Evolutionary conservation across 2,113 vertebrate genomes (phyloP).

Genomic region (Oryctolagus cuniculus): DNA sequence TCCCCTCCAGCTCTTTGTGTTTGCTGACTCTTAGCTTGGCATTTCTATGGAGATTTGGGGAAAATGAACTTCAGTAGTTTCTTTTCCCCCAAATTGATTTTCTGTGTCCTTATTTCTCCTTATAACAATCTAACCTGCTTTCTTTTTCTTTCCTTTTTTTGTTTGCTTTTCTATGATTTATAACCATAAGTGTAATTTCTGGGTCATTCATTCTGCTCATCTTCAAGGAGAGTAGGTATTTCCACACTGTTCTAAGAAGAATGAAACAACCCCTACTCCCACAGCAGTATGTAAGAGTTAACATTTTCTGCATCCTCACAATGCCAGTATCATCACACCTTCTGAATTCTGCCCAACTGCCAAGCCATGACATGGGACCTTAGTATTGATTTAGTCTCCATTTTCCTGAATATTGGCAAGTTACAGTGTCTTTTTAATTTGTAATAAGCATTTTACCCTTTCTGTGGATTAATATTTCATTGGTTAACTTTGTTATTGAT

Average conservation of each 20-base stretch:
- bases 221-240: not conserved
- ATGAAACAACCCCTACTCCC: not conserved
- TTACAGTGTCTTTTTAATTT: not conserved
- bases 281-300: accelerated
- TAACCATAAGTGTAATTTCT: not conserved
- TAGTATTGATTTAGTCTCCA: not conserved
- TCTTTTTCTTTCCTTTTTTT: not conserved
- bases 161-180: not conserved
- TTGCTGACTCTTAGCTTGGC: not conserved
- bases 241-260: not conserved
- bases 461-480: not conserved
- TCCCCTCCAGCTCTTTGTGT: not conserved
- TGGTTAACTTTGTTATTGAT: not conserved
- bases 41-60: not conserved
- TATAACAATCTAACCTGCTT: no score
- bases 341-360: not conserved
- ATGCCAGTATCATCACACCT: not conserved
- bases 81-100: not conserved
- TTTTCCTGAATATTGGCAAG: not conserved
- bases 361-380: not conserved
- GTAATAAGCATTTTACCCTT: not conserved
- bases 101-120: not conserved
- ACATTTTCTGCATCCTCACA: not conserved
- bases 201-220: not conserved
- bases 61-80: not conserved